Percentiles rank a stretch among this genome's conserved stretches.
Evolutionary conservation across 1,140 invertebrate species (phyloP).

Genomic region (Bursaphelenchus mucronatus): DNA sequence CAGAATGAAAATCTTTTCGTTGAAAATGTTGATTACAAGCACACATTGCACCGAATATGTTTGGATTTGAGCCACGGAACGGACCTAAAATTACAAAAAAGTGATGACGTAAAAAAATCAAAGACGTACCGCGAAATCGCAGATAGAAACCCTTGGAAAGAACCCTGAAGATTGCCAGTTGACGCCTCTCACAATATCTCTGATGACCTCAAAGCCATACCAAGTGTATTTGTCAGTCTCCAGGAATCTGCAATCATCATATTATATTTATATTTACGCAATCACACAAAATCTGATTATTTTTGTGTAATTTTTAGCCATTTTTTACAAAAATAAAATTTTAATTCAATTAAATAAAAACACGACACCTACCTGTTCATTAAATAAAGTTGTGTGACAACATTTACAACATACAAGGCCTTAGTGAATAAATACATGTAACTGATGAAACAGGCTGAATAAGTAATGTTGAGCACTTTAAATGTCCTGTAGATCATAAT

Average conservation of each 20-base stretch:
- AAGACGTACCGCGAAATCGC: slow-evolving; percentile 64
- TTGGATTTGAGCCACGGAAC: slow-evolving; percentile 61
- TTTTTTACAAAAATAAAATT: not conserved
- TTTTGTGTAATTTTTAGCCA: not conserved
- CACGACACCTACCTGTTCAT: slow-evolving; percentile 54
- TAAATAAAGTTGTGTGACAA: slow-evolving; percentile 51
- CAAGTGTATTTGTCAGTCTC: slow-evolving; percentile 52
- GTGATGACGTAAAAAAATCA: slow-evolving; percentile 26
- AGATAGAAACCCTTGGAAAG: slow-evolving; percentile 65
- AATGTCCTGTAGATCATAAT: slow-evolving; percentile 51
- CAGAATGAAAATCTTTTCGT: slow-evolving; percentile 66
- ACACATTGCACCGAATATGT: slow-evolving; percentile 61
- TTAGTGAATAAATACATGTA: slow-evolving; percentile 45
- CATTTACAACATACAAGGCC: slow-evolving; percentile 48
- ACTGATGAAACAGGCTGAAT: slow-evolving; percentile 52
- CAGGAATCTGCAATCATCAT: slow-evolving; percentile 49
- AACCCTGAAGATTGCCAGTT: slow-evolving; percentile 60
- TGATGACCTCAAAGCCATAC: slow-evolving; percentile 57
- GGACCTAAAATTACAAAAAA: slow-evolving; percentile 38
- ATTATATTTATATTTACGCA: no score
- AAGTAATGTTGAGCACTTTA: slow-evolving; percentile 52
- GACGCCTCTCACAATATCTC: slow-evolving; percentile 48
- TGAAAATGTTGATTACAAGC: slow-evolving; percentile 64
- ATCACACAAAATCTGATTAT: no score
- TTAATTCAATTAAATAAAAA: slow-evolving; percentile 13